Evolutionary conservation across 1,140 invertebrate species (phyloP), one percentile per base, ranked within the genome.

Genomic region (Drosophila miranda): DNA sequence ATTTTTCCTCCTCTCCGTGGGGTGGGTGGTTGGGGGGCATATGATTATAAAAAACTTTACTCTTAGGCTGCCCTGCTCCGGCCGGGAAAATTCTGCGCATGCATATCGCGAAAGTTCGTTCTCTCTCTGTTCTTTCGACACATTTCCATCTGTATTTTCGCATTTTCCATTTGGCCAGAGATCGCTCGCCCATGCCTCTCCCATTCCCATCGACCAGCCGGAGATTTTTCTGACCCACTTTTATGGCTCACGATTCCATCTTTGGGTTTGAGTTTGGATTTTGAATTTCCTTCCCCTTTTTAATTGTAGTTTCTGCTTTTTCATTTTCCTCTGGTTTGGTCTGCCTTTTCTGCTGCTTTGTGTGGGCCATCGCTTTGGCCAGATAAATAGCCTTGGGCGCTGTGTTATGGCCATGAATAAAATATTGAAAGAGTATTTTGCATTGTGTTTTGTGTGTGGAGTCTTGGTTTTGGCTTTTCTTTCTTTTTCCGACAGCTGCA

Each of bases 21-120:
- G 28, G 8, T 30, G 7, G 7, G 28, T 6, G 2, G 28, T 9
- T 1, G 28, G 7, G 28, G 28, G 26, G 28, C 28, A 81, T 81
- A 74, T 77, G 80, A 87, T 86, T 84, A 11, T 38, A 81, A 81
- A 81, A 81, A 84, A 84, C 80, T 84, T 86, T 81, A 45, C 73
- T 69, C 62, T 83, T 38, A 66, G 70, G 53, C 66, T 49, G 68
- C 62, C 69, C 30, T 23, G 21, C 28, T 28, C 28, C 28, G 7
- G 6, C 30, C 8, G 30, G 3, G 8, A 34, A 34, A 78, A 44
- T 56, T 72, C 16, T 60, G 49, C 60, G 50, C 70, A 67, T 66
- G 48, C 46, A 62, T 23, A 46, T 49, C 19, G 43, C 38, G 41
- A 71, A 75, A 64, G 61, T 75, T 78, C 38, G 19, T 19, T 19